Evolutionary conservation across 2,797 vertebrate species (phyloP).

Genomic region (Leucoraja ocellata): DNA sequence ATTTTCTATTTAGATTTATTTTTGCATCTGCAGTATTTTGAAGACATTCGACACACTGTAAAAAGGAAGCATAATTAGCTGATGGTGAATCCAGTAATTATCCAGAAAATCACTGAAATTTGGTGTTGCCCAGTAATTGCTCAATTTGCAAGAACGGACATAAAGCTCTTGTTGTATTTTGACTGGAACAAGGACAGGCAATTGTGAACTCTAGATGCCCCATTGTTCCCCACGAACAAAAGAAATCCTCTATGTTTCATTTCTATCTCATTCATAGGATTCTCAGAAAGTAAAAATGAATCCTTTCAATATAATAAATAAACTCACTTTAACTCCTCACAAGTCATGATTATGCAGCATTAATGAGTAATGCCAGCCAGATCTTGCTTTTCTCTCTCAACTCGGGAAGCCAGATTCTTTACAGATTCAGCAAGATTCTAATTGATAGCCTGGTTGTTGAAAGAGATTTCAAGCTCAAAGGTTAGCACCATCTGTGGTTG

Average conservation of each 20-base stretch:
- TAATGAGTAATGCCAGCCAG: not conserved
- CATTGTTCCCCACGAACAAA: not conserved
- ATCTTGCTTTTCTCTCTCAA: constrained; percentile 8
- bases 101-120: not conserved
- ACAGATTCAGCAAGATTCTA: constrained; percentile 24
- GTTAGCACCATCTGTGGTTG: constrained; percentile 27
- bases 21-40: not conserved
- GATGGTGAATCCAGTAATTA: not conserved
- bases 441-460: constrained; percentile 26
- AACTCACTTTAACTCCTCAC: not conserved
- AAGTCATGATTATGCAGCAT: not conserved
- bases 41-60: too few relatives aligned
- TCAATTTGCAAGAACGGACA: not conserved
- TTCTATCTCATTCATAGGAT: not conserved
- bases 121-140: not conserved
- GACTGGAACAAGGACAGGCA: not conserved
- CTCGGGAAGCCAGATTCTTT: not conserved
- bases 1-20: not conserved
- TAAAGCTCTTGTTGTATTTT: not conserved
- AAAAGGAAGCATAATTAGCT: not conserved
- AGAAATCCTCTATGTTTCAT: not conserved
- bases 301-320: not conserved
- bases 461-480: constrained; percentile 21
- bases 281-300: not conserved
- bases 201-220: not conserved